Conservation (phyloP, 2,797 vertebrate genomes). For the Staurois parvus region DNA sequence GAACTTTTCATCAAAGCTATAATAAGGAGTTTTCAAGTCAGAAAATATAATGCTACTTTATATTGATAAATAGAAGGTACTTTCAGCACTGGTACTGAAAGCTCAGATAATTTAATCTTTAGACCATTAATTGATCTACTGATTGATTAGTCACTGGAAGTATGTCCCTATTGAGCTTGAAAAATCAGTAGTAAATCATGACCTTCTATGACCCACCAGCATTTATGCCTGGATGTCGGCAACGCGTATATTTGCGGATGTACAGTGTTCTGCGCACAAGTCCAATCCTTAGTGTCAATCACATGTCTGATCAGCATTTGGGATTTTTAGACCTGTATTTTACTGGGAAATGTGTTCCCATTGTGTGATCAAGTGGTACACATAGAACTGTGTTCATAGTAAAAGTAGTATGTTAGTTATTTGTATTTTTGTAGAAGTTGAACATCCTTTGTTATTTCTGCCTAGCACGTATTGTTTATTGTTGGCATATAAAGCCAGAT, state of each 20-base stretch:
- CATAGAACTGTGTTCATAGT: background rate
- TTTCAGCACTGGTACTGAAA: background rate
- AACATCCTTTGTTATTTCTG: background rate
- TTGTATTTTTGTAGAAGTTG: background rate
- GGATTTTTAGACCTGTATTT: background rate
- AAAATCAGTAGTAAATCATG: conserved; percentile 2
- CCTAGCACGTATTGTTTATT: background rate
- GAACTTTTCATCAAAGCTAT: background rate
- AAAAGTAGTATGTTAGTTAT: background rate
- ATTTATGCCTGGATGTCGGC: background rate
- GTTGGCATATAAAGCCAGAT: background rate
- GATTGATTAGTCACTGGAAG: background rate
- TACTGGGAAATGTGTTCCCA: background rate
- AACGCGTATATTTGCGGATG: background rate
- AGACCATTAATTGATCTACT: too few species aligned
- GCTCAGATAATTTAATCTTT: background rate
- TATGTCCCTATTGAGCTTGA: background rate
- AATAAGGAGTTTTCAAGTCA: background rate
- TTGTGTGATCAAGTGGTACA: background rate
- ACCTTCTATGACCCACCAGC: conserved; percentile 16
- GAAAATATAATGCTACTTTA: background rate
- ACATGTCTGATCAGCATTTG: background rate
- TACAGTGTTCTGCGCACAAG: background rate
- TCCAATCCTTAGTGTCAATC: background rate
- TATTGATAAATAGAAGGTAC: background rate